A percentile compares a stretch with the other conserved stretches of the same genome.
phyloP scores from a whole-genome alignment of 2,888 invertebrate species.

The Idaea dimidiata region DNA sequence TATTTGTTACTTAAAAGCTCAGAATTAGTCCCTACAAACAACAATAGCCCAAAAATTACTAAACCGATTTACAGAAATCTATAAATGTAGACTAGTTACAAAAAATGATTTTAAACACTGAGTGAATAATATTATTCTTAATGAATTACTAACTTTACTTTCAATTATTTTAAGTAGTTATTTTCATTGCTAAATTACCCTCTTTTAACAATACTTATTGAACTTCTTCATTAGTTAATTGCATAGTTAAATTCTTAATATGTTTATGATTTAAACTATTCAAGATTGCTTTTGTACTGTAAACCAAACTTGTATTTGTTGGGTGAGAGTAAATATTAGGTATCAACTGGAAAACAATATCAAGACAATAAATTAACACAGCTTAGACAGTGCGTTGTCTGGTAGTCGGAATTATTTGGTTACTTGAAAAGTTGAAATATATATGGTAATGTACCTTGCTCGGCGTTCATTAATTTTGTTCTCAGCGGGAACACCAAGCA shows the following conservation, averaged over 20 bases:
- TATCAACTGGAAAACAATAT: too few relatives aligned
- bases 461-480: slow-evolving; percentile 71
- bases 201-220: neutral
- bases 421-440: slow-evolving; percentile 11
- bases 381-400: slow-evolving; percentile 26
- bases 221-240: neutral
- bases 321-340: neutral
- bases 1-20: neutral
- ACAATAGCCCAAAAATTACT: neutral
- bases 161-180: too few relatives aligned
- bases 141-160: too few relatives aligned
- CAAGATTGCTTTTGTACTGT: neutral
- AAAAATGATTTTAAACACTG: too few relatives aligned
- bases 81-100: neutral
- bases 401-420: slow-evolving; percentile 5
- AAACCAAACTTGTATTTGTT: neutral
- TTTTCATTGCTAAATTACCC: too few relatives aligned
- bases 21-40: neutral
- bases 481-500: slow-evolving; percentile 62
- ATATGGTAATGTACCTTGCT: slow-evolving; percentile 57
- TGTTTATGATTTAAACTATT: neutral
- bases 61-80: neutral
- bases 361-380: slow-evolving; percentile 1
- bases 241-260: neutral
- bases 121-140: too few relatives aligned